Percentiles rank a stretch among this genome's conserved stretches.
Conservation (phyloP, 2,113 vertebrate genomes). For the Trachemys scripta region DNA sequence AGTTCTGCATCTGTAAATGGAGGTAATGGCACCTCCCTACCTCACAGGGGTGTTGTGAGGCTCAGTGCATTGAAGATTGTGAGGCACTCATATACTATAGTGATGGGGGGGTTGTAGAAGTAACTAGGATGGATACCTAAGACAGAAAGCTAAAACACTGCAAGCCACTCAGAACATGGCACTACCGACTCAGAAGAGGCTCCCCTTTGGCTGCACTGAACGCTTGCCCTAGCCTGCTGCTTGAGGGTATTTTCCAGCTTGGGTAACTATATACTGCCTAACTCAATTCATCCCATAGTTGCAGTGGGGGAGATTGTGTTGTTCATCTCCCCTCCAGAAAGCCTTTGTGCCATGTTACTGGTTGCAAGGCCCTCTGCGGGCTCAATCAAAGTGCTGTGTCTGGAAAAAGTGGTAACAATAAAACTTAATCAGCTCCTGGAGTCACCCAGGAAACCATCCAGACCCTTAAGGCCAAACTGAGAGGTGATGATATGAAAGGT, state of each 20-base stretch:
- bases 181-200: no score
- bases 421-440: no score
- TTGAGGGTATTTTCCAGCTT: background rate
- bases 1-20: no score
- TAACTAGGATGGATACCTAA: no score
- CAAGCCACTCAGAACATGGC: no score
- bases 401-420: background rate
- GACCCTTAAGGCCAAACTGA: background rate
- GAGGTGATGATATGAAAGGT: background rate
- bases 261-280: background rate
- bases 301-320: background rate
- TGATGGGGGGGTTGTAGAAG: no score
- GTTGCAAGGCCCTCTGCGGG: background rate
- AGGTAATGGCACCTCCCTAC: no score
- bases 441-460: background rate
- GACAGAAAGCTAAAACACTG: no score
- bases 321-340: background rate
- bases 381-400: background rate
- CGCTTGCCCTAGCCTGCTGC: background rate
- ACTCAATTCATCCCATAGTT: background rate
- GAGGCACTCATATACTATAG: no score
- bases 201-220: background rate
- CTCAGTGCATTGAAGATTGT: no score
- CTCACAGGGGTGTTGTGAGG: no score
- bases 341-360: no score